Conservation (phyloP, 2,888 invertebrate species). For the Limnephilus auricula region DNA sequence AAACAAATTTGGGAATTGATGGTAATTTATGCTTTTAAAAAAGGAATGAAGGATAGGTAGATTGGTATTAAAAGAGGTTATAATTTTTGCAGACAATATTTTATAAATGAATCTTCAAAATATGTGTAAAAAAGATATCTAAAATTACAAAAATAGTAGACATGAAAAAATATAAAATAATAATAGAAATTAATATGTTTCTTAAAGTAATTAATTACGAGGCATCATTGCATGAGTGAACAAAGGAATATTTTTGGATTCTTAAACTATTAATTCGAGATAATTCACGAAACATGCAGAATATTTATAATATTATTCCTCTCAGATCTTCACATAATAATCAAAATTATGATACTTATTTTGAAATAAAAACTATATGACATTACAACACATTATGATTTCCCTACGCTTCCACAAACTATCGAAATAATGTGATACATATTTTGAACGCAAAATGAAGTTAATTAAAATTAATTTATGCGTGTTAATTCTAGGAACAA, state of each 20-base stretch:
- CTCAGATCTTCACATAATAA: background rate
- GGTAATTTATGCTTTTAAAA: background rate
- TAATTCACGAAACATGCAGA: no score
- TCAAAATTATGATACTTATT: background rate
- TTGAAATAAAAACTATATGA: background rate
- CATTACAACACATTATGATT: background rate
- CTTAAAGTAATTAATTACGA: background rate
- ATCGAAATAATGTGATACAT: background rate
- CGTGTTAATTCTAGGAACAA: background rate
- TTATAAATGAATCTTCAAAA: conserved; percentile 5
- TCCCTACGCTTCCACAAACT: background rate
- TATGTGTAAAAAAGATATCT: background rate
- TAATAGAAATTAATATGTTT: background rate
- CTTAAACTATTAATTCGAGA: background rate
- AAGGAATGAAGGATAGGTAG: background rate
- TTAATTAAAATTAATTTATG: background rate
- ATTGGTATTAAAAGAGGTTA: background rate
- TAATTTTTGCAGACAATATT: background rate
- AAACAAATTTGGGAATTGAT: no score
- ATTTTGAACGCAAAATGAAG: no score
- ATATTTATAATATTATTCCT: no score
- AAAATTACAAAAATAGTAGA: background rate
- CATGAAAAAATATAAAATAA: conserved; percentile 5
- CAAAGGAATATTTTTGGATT: background rate
- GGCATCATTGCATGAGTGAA: background rate